Base-by-base conservation (phyloP, 2,888 invertebrate genomes). In the Xanthostigma xanthostigma region DNA sequence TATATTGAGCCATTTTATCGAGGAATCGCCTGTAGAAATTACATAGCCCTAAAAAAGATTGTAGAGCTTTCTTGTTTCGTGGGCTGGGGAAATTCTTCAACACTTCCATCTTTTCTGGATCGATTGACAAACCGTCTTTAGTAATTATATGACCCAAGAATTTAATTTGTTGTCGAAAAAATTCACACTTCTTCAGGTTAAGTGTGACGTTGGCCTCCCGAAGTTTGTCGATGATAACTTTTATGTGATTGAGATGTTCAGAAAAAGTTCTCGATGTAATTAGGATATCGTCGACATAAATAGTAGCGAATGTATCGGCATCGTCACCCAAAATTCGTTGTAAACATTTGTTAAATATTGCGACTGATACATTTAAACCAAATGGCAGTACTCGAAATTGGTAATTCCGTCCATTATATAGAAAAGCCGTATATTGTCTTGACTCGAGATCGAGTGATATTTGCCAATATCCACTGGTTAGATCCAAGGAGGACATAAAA, bases 21-120 rank as follows among this genome's bases (percentile, higher is more conserved):
- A 43, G 3, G n/a, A 43, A 52, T 34, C 48, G 1, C 4, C 51
- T 8, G 33, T 53, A 46, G 39, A 49, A 53, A 41, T 53, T 53
- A 9, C 42, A 38, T 2, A 53, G 14, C 8, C 50, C 52, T 10
- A 50, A 38, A 41, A 50, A 52, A 2, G 48, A 43, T 12, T 50
- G 43, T 12, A 53, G 38, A 2, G 41, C 14, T 41, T 48, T 49
- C 5, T 43, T 12, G 27, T 48, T 47, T 17, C 12, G n/a, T 34
- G 51, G 53, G 13, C 10, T 12, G 8, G 53, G 53, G 27, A 45
- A 43, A 34, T 43, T 11, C n/a, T 34, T 1, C 34, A 17, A 2
- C 1, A 33, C 35, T n/a, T 13, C 27, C 5, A 43, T 8, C 11
- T 36, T 48, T 1, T 38, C n/a, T 9, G 10, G 33, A 36, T n/a